Conservation (phyloP, 2,888 invertebrate species). For the Alloplasta piceator region DNA sequence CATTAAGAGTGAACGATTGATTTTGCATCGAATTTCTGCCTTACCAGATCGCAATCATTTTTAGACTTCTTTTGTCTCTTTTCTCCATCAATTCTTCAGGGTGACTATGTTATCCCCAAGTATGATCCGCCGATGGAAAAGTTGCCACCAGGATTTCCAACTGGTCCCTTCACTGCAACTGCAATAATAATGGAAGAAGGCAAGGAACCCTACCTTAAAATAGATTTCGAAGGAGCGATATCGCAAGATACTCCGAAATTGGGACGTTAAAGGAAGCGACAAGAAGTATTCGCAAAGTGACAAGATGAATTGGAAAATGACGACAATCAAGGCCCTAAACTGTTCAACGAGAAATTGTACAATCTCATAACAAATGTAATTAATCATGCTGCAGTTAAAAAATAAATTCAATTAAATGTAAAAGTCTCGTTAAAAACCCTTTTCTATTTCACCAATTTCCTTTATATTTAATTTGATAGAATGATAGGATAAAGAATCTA, state of each 20-base stretch:
- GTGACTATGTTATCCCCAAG: constrained; percentile 30
- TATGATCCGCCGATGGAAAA: constrained; percentile 34
- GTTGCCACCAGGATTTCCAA: constrained; percentile 56
- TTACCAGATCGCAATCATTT: neutral
- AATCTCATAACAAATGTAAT: no score
- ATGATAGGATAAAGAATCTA: no score
- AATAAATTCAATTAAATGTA: no score
- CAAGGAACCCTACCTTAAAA: constrained; percentile 35
- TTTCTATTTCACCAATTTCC: no score
- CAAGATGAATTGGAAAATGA: no score
- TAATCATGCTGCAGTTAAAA: no score
- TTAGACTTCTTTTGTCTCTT: neutral
- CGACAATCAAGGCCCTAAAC: no score
- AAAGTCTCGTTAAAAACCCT: no score
- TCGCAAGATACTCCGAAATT: constrained; percentile 4
- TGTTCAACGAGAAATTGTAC: no score
- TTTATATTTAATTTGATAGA: no score
- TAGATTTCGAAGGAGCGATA: constrained; percentile 38
- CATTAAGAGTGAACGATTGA: no score
- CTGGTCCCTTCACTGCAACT: constrained; percentile 27
- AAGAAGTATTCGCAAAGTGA: no score
- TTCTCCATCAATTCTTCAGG: constrained; percentile 47
- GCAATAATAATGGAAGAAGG: constrained; percentile 46
- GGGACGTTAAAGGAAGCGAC: constrained; percentile 11
- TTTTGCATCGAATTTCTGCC: neutral